Conservation (phyloP, 2,888 invertebrate genomes). For the Drosophila ustulata region DNA sequence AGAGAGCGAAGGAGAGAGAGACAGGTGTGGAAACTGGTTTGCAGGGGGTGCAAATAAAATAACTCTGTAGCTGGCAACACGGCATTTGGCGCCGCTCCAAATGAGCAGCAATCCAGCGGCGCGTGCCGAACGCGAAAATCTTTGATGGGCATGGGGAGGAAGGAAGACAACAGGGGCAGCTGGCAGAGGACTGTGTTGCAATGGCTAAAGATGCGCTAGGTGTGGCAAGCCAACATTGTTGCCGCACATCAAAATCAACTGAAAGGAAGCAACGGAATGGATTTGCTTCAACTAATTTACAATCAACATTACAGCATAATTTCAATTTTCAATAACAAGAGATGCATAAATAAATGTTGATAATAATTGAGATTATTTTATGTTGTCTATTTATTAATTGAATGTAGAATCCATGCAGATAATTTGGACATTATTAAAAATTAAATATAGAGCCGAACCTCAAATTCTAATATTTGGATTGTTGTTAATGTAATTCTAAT, state of each 20-base stretch:
- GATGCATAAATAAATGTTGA: too few species aligned
- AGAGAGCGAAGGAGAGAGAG: neutral
- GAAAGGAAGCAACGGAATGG: neutral
- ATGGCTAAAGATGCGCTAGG: conserved; percentile 21
- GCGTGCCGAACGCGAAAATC: conserved; percentile 62
- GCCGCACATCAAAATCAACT: conserved; percentile 36
- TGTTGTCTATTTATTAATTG: too few species aligned
- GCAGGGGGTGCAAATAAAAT: conserved; percentile 42
- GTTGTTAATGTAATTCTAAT: too few species aligned
- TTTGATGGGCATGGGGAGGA: neutral
- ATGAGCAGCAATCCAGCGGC: conserved; percentile 72
- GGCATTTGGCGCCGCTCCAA: conserved; percentile 63
- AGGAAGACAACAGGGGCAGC: too few species aligned
- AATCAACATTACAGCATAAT: too few species aligned
- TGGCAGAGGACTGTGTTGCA: conserved; percentile 14
- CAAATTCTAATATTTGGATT: too few species aligned
- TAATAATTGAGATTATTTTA: too few species aligned
- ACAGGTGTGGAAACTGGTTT: neutral
- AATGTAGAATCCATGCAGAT: too few species aligned
- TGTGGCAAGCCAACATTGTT: conserved; percentile 46
- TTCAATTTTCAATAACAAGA: too few species aligned
- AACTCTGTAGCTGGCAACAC: conserved; percentile 52
- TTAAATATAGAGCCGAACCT: too few species aligned
- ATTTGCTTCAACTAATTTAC: too few species aligned
- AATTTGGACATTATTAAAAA: too few species aligned